Percentiles rank a stretch among this genome's conserved stretches.
Evolutionary conservation across 2,797 vertebrate genomes (phyloP).

Genomic region (Manis javanica): DNA sequence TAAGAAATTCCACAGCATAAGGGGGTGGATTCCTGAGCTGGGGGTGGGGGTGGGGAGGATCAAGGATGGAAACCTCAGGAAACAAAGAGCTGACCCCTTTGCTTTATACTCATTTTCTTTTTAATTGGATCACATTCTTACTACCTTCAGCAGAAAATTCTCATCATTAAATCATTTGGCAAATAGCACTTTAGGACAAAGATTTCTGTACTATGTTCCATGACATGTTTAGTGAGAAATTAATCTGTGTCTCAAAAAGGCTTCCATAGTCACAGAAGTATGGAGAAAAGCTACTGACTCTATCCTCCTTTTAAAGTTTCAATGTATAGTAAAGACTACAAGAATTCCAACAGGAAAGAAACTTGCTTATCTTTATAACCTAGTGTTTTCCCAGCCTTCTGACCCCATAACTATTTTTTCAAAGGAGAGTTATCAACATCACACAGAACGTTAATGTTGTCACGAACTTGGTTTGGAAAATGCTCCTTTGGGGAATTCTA

Average conservation of each 20-base stretch:
- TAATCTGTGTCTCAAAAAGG: constrained; percentile 46
- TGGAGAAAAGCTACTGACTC: not conserved
- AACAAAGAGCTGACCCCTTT: not conserved
- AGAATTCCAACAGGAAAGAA: constrained; percentile 43
- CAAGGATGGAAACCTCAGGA: not conserved
- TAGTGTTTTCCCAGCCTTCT: not conserved
- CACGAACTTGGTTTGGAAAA: constrained; percentile 26
- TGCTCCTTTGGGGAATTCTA: constrained; percentile 44
- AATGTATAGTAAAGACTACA: not conserved
- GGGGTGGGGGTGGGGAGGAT: not conserved
- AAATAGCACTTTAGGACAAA: constrained; percentile 50
- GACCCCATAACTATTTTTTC: not conserved
- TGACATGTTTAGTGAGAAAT: constrained; percentile 34
- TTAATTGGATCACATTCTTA: constrained; percentile 2
- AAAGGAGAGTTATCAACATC: constrained; percentile 8
- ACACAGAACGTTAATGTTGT: constrained; percentile 11
- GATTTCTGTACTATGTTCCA: not conserved
- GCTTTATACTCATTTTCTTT: constrained; percentile 29
- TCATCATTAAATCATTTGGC: constrained; percentile 41
- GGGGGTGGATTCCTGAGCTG: not conserved
- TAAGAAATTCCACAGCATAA: not conserved
- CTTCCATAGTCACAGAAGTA: not conserved
- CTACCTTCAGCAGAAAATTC: constrained; percentile 5
- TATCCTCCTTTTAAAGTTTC: not conserved
- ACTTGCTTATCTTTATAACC: not conserved